Conservation (phyloP, 2,113 vertebrate genomes). For the Tonatia bakeri region DNA sequence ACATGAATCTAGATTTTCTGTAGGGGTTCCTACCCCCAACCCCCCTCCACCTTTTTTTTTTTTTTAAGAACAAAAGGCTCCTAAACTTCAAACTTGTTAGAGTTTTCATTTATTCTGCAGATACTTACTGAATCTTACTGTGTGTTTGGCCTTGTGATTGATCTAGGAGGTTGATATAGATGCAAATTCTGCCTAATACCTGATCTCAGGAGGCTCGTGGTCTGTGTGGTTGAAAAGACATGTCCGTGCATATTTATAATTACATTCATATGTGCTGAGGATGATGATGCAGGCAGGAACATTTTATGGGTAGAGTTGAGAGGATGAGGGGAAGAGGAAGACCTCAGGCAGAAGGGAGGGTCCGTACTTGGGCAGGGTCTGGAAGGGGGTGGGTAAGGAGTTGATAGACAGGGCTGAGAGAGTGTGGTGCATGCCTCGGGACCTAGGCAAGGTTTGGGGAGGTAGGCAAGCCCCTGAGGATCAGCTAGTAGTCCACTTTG, state of each 20-base stretch:
- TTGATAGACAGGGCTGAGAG: neutral
- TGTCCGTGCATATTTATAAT: neutral
- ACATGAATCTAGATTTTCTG: neutral
- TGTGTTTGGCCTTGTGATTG: neutral
- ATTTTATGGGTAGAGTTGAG: neutral
- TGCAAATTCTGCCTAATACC: neutral
- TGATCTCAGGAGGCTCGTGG: neutral
- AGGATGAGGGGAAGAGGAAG: neutral
- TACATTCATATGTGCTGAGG: neutral
- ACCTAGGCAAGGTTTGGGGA: neutral
- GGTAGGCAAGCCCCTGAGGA: neutral
- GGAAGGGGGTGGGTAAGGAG: neutral
- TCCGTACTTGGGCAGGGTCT: neutral
- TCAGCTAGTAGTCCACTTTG: neutral
- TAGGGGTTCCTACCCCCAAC: neutral
- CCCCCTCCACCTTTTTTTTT: neutral
- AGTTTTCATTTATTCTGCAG: constrained; percentile 23
- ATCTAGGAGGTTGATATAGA: neutral
- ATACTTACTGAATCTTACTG: neutral
- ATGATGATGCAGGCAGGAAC: neutral
- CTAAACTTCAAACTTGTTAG: neutral
- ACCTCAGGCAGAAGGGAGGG: no score
- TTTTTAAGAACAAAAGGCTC: neutral
- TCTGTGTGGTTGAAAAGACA: neutral
- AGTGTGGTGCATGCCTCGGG: fast-evolving